Percentiles rank a stretch among this genome's conserved stretches.
Evolutionary conservation across 2,888 invertebrate genomes (phyloP).

Genomic region (Mimumesa dahlbomi): DNA sequence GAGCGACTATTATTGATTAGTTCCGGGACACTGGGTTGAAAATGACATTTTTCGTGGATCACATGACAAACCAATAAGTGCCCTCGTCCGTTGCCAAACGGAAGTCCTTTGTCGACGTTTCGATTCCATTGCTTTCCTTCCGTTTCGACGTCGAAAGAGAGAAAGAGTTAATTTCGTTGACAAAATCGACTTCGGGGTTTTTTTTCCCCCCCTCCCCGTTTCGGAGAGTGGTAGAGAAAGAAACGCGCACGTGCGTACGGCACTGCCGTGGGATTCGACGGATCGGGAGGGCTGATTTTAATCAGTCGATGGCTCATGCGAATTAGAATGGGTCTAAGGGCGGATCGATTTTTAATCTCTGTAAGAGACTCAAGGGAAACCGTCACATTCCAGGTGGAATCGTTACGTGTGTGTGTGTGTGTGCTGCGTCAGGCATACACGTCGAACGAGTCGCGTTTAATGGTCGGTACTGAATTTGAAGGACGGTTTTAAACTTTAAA

Average conservation of each 20-base stretch:
- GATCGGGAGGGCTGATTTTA: conserved; percentile 54
- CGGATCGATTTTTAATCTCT: conserved; percentile 69
- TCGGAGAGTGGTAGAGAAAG: too few relatives aligned
- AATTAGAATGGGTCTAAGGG: conserved; percentile 49
- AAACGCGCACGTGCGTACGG: conserved; percentile 13
- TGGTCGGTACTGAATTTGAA: not conserved
- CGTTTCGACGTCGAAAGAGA: not conserved
- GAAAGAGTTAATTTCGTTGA: conserved; percentile 5
- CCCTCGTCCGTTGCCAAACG: not conserved
- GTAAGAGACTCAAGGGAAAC: conserved; percentile 57
- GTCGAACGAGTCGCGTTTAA: conserved; percentile 7
- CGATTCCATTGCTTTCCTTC: not conserved
- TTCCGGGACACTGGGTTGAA: too few relatives aligned
- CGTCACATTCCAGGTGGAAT: conserved; percentile 31
- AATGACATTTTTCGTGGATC: not conserved
- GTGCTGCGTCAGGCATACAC: too few relatives aligned
- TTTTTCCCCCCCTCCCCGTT: too few relatives aligned
- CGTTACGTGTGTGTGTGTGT: conserved; percentile 17
- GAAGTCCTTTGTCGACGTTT: not conserved
- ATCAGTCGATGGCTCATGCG: conserved; percentile 61
- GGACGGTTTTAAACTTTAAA: not conserved
- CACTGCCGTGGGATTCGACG: conserved; percentile 18
- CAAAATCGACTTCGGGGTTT: conserved; percentile 6
- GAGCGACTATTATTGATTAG: not conserved
- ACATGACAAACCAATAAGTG: not conserved